Base-by-base conservation (phyloP, 2,797 vertebrate species). In the Intellagama lesueurii region DNA sequence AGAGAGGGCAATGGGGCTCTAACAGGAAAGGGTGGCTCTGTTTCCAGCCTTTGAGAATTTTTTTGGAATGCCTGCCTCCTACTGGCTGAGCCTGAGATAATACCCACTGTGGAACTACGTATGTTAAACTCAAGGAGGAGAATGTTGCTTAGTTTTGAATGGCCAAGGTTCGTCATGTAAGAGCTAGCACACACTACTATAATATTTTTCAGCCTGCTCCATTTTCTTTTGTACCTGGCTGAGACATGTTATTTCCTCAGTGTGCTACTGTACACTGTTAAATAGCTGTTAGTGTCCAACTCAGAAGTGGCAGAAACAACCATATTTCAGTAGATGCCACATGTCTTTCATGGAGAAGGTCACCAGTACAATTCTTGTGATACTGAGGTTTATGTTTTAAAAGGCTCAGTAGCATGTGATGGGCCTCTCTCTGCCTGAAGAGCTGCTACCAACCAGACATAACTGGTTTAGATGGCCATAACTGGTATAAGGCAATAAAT, bases 31-130 rank as follows among this genome's bases (percentile, higher is more conserved):
- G 35, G 44, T 12, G 2, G 73, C 3, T n/a, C 26, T 22, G 40
- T 52, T 30, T 56, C 32, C 8, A 69, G 3, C 64, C 44, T 83
- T 88, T 68, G 7, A 56, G 75, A 44, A 80, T 80, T 87, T 1
- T 80, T 80, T 80, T 70, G 86, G 66, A 88, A 78, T 49, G 47
- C 32, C 73, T 70, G 64, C 73, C 73, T 83, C 81, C 81, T 88
- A 84, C 73, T 83, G 81, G 44, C 7, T 83, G 32, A 68, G 16
- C 40, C 60, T 40, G n/a, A n/a, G 32, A 52, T 47, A 72, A 81
- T 28, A 35, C 35, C 49, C 30, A 85, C 69, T 35, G 14, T 28
- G 12, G 16, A 83, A 83, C 12, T 30, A 14, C 9, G 19, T 60
- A n/a, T 22, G 16, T 30, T 44, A 24, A 22, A 6, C 30, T 9